Conservation (phyloP, 2,113 vertebrate genomes). For the Alectura lathami region DNA sequence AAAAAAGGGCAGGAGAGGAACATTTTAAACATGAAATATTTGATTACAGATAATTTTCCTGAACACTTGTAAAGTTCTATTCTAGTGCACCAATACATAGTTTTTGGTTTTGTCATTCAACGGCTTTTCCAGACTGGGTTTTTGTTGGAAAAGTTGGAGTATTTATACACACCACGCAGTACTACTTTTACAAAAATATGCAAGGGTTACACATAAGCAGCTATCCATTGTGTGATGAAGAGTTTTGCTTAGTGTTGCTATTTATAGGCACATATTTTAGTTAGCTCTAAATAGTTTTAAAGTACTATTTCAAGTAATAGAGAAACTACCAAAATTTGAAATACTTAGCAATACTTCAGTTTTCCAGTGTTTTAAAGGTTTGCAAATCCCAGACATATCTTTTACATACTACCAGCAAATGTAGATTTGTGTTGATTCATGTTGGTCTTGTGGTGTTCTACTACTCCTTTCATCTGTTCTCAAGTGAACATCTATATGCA, state of each 20-base stretch:
- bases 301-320: background rate
- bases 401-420: background rate
- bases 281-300: background rate
- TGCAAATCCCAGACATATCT: background rate
- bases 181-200: background rate
- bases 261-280: background rate
- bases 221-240: background rate
- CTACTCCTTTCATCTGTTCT: background rate
- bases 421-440: background rate
- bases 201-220: rapidly evolving
- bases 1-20: background rate
- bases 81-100: background rate
- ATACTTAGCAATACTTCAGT: background rate
- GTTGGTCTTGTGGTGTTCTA: background rate
- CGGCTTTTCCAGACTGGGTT: background rate
- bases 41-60: background rate
- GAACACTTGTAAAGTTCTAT: background rate
- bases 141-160: background rate
- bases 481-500: background rate
- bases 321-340: background rate
- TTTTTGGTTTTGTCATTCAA: background rate
- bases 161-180: background rate
- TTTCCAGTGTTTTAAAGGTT: background rate
- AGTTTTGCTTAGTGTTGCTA: background rate
- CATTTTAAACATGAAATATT: background rate